A percentile compares a stretch with the other conserved stretches of the same genome.
Conservation (phyloP, 30 jellyfish, hydroid and myxozoan species). For the Sanderia malayensis region DNA sequence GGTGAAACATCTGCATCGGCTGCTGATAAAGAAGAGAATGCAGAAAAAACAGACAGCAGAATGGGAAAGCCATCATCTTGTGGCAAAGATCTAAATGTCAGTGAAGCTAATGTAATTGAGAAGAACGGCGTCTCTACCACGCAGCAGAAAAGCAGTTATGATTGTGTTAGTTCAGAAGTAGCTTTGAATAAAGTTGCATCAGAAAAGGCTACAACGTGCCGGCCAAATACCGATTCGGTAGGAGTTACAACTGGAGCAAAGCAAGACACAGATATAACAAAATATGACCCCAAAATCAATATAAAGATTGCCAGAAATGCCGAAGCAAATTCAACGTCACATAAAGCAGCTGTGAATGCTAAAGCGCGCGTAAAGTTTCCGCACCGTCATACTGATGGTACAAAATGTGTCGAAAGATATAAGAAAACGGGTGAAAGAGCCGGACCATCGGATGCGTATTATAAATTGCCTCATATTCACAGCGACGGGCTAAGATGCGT, state of each 20-base stretch:
- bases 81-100: neutral
- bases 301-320: neutral
- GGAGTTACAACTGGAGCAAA: too few species aligned
- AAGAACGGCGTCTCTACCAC: neutral
- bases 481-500: slow-evolving; percentile 72
- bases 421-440: slow-evolving; percentile 9
- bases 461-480: slow-evolving; percentile 72
- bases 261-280: neutral
- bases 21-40: neutral
- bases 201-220: too few species aligned
- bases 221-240: neutral
- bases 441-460: slow-evolving; percentile 52
- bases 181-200: too few species aligned
- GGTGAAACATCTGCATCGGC: neutral
- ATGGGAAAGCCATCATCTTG: neutral
- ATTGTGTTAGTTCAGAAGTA: too few species aligned
- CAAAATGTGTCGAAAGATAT: slow-evolving; percentile 6
- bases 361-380: neutral
- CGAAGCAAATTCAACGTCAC: too few species aligned
- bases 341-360: neutral
- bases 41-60: neutral
- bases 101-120: neutral
- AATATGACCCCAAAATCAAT: neutral
- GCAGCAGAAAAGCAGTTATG: too few species aligned
- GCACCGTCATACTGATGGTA: slow-evolving; percentile 17